A percentile compares a stretch with the other conserved stretches of the same genome.
These are phyloP conservation scores for Dascyllus trimaculatus DNA, from an alignment of 2,113 vertebrate species.

Conservation along the genomic window DNA sequence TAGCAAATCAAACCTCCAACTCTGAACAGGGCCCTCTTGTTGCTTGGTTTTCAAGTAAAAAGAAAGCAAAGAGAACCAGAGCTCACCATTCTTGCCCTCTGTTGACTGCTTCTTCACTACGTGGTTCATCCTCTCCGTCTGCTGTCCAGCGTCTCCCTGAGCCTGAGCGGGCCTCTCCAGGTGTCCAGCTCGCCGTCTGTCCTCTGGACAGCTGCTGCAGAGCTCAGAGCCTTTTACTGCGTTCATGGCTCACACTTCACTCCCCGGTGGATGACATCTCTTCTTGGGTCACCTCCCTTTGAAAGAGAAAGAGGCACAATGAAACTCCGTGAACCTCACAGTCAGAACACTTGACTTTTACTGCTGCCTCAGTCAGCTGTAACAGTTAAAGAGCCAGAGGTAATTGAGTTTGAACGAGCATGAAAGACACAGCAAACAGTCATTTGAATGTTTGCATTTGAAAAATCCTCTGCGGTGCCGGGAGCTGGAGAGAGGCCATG, in stretches of 20 bases:
- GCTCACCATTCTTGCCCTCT: constrained; percentile 77
- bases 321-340: constrained; percentile 30
- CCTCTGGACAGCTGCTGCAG: constrained; percentile 36
- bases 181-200: constrained; percentile 61
- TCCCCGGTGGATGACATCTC: constrained; percentile 69
- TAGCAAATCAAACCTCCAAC: no score
- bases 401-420: constrained; percentile 64
- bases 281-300: constrained; percentile 57
- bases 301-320: constrained; percentile 37
- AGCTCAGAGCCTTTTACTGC: constrained; percentile 72
- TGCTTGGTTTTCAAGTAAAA: background rate
- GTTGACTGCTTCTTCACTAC: constrained; percentile 66
- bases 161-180: constrained; percentile 66
- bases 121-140: constrained; percentile 61
- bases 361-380: constrained; percentile 37
- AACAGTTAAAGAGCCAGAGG: constrained; percentile 33
- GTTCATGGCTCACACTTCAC: constrained; percentile 81
- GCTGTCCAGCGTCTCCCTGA: constrained; percentile 44
- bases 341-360: constrained; percentile 31
- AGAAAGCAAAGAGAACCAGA: background rate
- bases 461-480: constrained; percentile 21
- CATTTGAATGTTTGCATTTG: constrained; percentile 59
- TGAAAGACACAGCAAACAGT: constrained; percentile 52
- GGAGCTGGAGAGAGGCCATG: constrained; percentile 55
- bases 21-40: background rate